Conservation (phyloP, 2,888 invertebrate genomes). For the Automeris io region DNA sequence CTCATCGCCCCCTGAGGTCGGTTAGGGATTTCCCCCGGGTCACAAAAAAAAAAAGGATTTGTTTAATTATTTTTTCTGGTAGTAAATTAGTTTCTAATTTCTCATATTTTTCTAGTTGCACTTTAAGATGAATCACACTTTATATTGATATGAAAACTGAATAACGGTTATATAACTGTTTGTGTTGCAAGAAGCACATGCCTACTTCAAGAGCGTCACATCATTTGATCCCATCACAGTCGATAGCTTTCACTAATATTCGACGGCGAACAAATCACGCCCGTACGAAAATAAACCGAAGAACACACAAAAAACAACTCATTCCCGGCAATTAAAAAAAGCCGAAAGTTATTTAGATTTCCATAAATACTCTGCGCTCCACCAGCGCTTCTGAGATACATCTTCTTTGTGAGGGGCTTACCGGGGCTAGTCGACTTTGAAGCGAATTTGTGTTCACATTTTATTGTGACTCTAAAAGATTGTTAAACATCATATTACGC, state of each 20-base stretch:
- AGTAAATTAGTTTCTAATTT: too few species aligned
- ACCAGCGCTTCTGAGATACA: conserved; percentile 62
- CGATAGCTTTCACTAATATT: conserved; percentile 38
- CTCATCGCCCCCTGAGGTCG: too few species aligned
- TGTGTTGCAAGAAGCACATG: conserved; percentile 7
- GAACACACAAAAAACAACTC: conserved; percentile 56
- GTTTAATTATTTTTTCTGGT: too few species aligned
- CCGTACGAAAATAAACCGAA: conserved; percentile 64
- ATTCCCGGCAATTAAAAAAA: conserved; percentile 70
- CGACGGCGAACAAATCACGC: conserved; percentile 66
- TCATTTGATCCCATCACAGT: conserved; percentile 46
- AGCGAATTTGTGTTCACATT: conserved; percentile 1
- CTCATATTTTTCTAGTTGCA: too few species aligned
- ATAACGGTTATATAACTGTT: too few species aligned
- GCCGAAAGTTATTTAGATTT: conserved; percentile 65
- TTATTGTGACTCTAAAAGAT: too few species aligned
- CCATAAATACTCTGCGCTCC: conserved; percentile 64
- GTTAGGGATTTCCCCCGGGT: too few species aligned
- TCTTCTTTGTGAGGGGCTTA: conserved; percentile 51
- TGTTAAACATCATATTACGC: too few species aligned
- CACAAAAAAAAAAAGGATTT: too few species aligned
- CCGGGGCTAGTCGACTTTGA: conserved; percentile 5
- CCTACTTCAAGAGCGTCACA: conserved; percentile 26
- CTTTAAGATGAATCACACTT: too few species aligned
- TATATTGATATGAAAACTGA: too few species aligned